These are phyloP conservation scores for Spodoptera picta DNA, from an alignment of 2,888 invertebrate genomes.

Conservation along the genomic window DNA sequence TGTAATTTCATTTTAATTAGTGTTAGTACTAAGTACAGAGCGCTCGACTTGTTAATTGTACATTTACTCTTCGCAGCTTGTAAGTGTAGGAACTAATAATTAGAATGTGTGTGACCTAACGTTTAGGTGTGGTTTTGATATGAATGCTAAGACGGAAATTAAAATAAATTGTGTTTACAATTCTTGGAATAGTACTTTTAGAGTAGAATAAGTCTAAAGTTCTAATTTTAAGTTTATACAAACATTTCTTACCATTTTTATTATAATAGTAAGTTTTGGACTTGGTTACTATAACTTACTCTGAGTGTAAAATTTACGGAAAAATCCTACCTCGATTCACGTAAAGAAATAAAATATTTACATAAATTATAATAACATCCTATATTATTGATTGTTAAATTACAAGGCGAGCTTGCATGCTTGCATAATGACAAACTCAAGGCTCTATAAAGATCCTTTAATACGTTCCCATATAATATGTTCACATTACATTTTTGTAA, in stretches of 20 bases:
- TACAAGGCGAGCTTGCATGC: conserved; percentile 3
- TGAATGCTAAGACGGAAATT: background rate
- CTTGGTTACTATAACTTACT: no score
- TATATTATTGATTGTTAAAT: conserved; percentile 30
- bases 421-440: conserved; percentile 1
- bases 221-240: no score
- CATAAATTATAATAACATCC: no score
- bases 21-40: conserved; percentile 35
- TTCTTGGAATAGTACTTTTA: no score
- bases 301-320: no score
- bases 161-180: no score
- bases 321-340: no score
- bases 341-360: no score
- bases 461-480: background rate
- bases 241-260: no score
- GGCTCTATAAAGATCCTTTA: conserved; percentile 2
- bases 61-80: conserved; percentile 26
- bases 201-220: no score
- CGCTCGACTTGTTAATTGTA: conserved; percentile 34
- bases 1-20: conserved; percentile 54
- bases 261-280: no score
- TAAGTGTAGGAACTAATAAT: conserved; percentile 21
- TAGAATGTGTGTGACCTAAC: conserved; percentile 11
- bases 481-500: no score
- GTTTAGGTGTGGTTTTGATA: conserved; percentile 7